phyloP scores from a whole-genome alignment of 2,113 vertebrate species.

The Silurus asotus region DNA sequence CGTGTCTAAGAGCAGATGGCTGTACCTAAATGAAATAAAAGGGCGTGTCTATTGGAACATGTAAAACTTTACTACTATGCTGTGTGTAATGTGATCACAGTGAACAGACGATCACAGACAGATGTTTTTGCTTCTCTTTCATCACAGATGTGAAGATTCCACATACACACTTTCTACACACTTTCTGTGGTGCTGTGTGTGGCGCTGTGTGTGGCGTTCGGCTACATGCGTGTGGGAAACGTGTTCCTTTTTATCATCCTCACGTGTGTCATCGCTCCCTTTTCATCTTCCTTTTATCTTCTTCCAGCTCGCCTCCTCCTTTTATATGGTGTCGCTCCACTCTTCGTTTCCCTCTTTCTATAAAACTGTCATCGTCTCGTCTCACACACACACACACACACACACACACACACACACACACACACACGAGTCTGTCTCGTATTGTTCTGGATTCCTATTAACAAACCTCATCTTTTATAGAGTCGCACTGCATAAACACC shows the following conservation, averaged over 20 bases:
- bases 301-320: conserved; percentile 9
- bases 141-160: not conserved
- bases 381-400: not conserved
- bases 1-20: not conserved
- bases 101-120: not conserved
- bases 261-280: conserved; percentile 36
- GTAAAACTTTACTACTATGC: too few relatives aligned
- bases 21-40: not conserved
- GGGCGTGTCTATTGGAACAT: not conserved
- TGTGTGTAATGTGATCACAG: not conserved
- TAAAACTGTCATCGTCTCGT: conserved; percentile 63
- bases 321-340: conserved; percentile 18
- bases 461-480: conserved; percentile 72
- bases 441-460: conserved; percentile 42
- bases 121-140: not conserved
- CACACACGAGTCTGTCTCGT: not conserved
- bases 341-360: conserved; percentile 11
- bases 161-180: not conserved
- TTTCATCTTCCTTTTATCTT: conserved; percentile 16
- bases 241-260: conserved; percentile 35
- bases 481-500: conserved; percentile 75
- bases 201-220: conserved; percentile 13
- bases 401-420: conserved; percentile 31
- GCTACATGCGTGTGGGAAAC: conserved; percentile 38
- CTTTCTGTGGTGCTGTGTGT: not conserved